Evolutionary conservation across 2,888 invertebrate species (phyloP), one percentile per base, ranked within the genome.

Genomic region (Thumatha senex): DNA sequence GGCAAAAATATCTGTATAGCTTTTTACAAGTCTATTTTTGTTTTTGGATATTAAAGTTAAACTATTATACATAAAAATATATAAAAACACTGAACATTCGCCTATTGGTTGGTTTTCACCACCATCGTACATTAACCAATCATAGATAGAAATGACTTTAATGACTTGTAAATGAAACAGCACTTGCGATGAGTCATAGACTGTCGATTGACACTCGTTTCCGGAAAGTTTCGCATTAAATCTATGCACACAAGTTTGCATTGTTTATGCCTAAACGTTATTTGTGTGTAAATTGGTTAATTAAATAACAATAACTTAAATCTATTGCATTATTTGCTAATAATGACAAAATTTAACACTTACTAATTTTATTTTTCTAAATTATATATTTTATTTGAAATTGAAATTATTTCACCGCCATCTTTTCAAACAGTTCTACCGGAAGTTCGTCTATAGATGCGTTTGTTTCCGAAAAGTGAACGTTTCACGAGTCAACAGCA

Each of bases 401-500:
- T 63, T 58, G 50, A 15, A 36, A 51, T 46, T 52, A 68, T 64
- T 68, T 82, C 87, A 84, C 85, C 89, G 89, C 89, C 82, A 75
- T 69, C 65, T 72, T 82, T 91, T 89, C 72, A 82, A 91, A 91
- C 72, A 61, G 80, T 88, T 86, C 84, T 75, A 88, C 90, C 89
- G 92, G 92, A 92, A 82, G 83, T 87, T 86, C 85, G 85, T 86
- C 89, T 87, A 89, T 90, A 90, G 88, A 87, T 90, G 92, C 92
- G 91, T 91, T 91, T 91, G 90, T 90, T 91, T 89, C 90, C 86
- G 88, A 91, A 91, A 90, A 90, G 90, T 89, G 91, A 90, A 90
- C 89, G 90, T 91, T 90, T 92, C 92, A 89, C 91, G 90, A 91
- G 90, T 92, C 92, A 92, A 92, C 90, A 92, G 90, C 91, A 92